Evolutionary conservation across 2,888 invertebrate species (phyloP), one percentile per base, ranked within the genome.

Genomic region (Ptilodon capucinus): DNA sequence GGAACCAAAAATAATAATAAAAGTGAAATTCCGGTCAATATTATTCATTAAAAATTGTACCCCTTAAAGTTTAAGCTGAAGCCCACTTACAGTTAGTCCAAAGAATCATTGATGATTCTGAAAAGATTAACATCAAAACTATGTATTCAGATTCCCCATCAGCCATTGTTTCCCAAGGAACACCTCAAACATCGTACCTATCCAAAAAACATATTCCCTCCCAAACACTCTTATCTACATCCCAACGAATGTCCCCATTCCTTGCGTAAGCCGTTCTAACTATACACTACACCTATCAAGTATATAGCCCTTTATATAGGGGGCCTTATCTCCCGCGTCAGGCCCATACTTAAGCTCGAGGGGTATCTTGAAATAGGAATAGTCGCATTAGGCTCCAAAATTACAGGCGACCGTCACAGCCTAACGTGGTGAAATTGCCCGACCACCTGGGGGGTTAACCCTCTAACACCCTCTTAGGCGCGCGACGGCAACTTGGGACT

Each of bases 351-450:
- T 86, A 87, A 86, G 80, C 81, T 74, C 71, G 77, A 79, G 84
- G 84, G 88, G 88, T 85, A 81, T 76, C 82, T 88, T 83, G 81
- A 89, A 90, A 90, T 90, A 90, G 90, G 87, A 88, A 89, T 90
- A 87, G 91, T 85, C 87, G 89, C 89, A 91, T 91, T 90, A 91
- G 88, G 85, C 81, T 75, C 84, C 88, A 82, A 87, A 90, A 90
- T 90, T 90, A 89, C 89, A 87, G 88, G 84, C 86, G 86, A 86
- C 88, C 89, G 89, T 88, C 89, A 83, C 85, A 78, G 85, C 83
- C 89, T 87, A 88, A 89, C 88, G 86, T 88, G 90, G 89, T 89
- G 76, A 88, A 86, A 87, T 78, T 84, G 84, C 85, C 84, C 81
- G 81, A 81, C 87, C 86, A 89, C 90, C 89, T 86, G 81, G 86